Base-by-base conservation (phyloP, 2,888 invertebrate species). In the Drosophila pseudotakahashii region DNA sequence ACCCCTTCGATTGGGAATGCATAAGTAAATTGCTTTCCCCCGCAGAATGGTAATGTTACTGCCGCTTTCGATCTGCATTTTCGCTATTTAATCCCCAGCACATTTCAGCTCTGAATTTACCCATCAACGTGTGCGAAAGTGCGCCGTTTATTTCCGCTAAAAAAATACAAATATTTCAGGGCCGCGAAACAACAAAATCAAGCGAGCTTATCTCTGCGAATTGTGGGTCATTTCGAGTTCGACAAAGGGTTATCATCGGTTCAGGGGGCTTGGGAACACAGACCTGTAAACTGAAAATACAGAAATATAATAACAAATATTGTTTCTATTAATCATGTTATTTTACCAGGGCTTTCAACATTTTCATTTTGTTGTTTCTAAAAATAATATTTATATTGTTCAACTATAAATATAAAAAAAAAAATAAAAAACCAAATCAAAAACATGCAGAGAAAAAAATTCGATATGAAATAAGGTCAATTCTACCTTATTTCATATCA, bases 61-160 rank as follows among this genome's bases (percentile, higher is more conserved):
- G 23, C 44, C 30, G 51, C 51, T 9, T 52, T 52, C 37, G 37
- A 64, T 67, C 68, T 45, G 52, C 45, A 66, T 47, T 66, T 47
- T 37, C 14, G 13, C 53, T 37, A 13, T 47, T 53, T 39, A 47
- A 47, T 53, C 34, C 68, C 16, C 32, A 19, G 36, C 14, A 14
- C 30, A 57, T 19, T 37, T 45, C 37, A 14, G 37, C n/a, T 14
- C 13, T 52, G 32, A 23, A 7, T 37, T 19, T 26, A 30, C 41
- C 30, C 52, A 32, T 32, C 53, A 13, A 34, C n/a, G 37, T 51
- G 51, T 37, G 67, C 23, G 14, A 51, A 67, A 45, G 68, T 34
- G 7, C 32, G 32, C 13, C n/a, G n/a, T 45, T 64, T 47, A 62
- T 66, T 66, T 63, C 23, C 48, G 34, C 26, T 7, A 30, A 44